Percentiles rank a stretch among this genome's conserved stretches.
Conservation (phyloP, 2,113 vertebrate species). For the Paramormyrops kingsleyae region DNA sequence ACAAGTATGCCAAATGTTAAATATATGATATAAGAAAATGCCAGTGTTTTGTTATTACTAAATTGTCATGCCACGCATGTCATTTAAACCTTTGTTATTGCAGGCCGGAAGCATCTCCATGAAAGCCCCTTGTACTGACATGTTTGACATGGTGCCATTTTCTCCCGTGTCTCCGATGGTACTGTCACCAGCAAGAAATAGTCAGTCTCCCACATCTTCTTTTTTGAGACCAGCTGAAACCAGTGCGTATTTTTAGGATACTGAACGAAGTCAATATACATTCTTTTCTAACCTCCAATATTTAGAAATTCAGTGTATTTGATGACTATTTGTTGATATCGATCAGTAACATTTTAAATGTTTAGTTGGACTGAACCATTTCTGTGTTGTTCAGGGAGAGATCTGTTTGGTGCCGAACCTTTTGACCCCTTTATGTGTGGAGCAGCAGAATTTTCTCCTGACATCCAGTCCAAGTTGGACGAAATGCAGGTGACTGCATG, state of each 20-base stretch:
- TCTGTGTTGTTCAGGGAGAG: constrained; percentile 69
- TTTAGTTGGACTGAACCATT: not conserved
- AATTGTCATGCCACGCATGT: not conserved
- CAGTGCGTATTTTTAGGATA: constrained; percentile 62
- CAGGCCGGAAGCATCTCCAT: constrained; percentile 76
- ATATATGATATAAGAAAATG: not conserved
- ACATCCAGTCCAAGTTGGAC: constrained; percentile 94
- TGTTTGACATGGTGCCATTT: constrained; percentile 98
- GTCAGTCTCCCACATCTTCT: constrained; percentile 76
- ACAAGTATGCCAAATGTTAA: not conserved
- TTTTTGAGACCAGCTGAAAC: constrained; percentile 77
- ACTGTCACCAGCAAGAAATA: constrained; percentile 75
- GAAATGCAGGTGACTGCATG: constrained; percentile 91
- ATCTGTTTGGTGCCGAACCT: constrained; percentile 92
- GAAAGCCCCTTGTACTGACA: constrained; percentile 77
- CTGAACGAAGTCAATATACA: not conserved
- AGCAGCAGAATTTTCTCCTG: constrained; percentile 87
- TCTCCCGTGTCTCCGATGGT: constrained; percentile 77
- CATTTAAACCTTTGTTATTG: constrained; percentile 41
- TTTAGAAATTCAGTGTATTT: not conserved
- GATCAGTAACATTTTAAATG: not conserved
- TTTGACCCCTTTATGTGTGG: constrained; percentile 97
- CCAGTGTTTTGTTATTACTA: not conserved
- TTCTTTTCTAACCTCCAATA: not conserved
- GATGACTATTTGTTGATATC: not conserved